A percentile compares a stretch with the other conserved stretches of the same genome.
phyloP scores from a whole-genome alignment of 2,113 vertebrate species.

The Leptodactylus fuscus region DNA sequence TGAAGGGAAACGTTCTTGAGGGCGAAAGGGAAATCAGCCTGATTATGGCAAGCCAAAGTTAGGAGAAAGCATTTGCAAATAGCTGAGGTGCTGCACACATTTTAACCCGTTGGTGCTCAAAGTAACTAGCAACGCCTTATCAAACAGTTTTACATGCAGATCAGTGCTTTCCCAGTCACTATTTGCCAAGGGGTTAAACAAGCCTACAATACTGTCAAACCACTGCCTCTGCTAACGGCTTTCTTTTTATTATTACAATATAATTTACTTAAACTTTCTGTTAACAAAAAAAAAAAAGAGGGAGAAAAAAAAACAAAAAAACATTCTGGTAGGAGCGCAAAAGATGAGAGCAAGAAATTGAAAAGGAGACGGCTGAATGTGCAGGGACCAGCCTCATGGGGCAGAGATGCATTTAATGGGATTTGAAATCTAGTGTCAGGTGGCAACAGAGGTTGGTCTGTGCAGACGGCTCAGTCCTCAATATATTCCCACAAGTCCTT shows the following conservation, averaged over 20 bases:
- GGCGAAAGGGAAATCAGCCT: conserved; percentile 70
- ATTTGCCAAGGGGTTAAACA: conserved; percentile 42
- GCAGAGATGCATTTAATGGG: conserved; percentile 50
- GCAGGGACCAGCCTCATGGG: conserved; percentile 51
- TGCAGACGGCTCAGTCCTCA: conserved; percentile 87
- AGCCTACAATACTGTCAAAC: conserved; percentile 98
- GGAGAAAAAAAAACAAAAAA: conserved; percentile 2
- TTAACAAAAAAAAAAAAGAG: conserved; percentile 81
- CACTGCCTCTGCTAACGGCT: conserved; percentile 82
- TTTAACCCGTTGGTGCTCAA: conserved; percentile 35
- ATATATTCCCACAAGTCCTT: conserved; percentile 99
- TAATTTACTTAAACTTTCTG: conserved; percentile 95
- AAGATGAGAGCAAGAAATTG: conserved; percentile 32
- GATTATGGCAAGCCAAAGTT: conserved; percentile 34
- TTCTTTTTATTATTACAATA: conserved; percentile 93
- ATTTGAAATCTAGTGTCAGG: conserved; percentile 57
- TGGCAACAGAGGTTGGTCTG: conserved; percentile 48
- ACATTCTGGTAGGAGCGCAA: conserved; percentile 47
- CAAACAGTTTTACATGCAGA: conserved; percentile 19
- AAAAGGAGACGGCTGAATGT: conserved; percentile 46
- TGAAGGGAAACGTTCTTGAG: conserved; percentile 69
- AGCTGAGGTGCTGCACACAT: conserved; percentile 48
- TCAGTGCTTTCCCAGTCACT: conserved; percentile 27
- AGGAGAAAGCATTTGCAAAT: conserved; percentile 47
- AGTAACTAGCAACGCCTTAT: conserved; percentile 18